A percentile compares a stretch with the other conserved stretches of the same genome.
Evolutionary conservation across 1,140 invertebrate species (phyloP).

Genomic region (Phthorimaea operculella): DNA sequence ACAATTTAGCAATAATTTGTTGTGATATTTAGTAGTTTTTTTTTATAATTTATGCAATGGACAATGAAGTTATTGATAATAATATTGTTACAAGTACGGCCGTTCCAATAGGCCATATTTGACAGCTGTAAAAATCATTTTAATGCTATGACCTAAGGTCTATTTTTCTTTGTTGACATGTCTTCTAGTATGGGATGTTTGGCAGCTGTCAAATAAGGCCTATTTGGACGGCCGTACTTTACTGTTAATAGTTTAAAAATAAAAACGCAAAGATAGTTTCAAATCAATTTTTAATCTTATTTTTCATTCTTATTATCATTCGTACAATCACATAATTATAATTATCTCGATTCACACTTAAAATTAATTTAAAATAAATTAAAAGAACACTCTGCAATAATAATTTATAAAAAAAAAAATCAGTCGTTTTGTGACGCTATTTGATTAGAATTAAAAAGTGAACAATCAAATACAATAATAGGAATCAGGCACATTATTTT

Average conservation of each 20-base stretch:
- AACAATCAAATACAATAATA: slow-evolving; percentile 64
- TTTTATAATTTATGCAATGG: neutral
- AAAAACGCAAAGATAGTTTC: slow-evolving; percentile 16
- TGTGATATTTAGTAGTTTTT: neutral
- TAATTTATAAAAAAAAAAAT: slow-evolving; percentile 63
- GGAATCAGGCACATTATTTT: slow-evolving; percentile 60
- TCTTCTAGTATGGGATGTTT: too few species aligned
- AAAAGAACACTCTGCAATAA: slow-evolving; percentile 63
- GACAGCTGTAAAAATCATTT: too few species aligned
- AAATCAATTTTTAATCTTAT: slow-evolving; percentile 41
- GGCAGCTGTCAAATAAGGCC: too few species aligned
- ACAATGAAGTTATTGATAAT: slow-evolving; percentile 5
- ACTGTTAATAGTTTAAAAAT: slow-evolving; percentile 17
- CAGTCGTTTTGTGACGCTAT: slow-evolving; percentile 63
- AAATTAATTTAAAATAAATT: slow-evolving; percentile 66
- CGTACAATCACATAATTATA: slow-evolving; percentile 66
- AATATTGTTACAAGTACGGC: too few species aligned
- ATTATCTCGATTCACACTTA: slow-evolving; percentile 63
- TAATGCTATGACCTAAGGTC: too few species aligned
- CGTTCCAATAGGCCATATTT: too few species aligned
- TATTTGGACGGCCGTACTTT: neutral
- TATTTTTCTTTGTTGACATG: too few species aligned
- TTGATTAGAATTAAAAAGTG: slow-evolving; percentile 62
- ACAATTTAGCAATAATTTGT: neutral
- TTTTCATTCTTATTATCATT: slow-evolving; percentile 60